Conservation (phyloP, 2,888 invertebrate genomes). For the Alentia gelatinosa region DNA sequence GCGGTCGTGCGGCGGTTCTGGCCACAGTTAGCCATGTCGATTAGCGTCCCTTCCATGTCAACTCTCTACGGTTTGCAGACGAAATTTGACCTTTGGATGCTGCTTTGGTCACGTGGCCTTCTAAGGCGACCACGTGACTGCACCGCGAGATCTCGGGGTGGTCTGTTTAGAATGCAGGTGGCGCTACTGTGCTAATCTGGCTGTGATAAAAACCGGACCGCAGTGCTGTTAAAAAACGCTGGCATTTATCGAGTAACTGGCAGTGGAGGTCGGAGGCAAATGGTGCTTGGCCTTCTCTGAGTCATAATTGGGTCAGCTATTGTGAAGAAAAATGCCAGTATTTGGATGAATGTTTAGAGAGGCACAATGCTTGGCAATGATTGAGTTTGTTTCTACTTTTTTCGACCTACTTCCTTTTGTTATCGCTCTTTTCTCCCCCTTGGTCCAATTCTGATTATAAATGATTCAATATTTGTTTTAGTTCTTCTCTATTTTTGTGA, state of each 20-base stretch:
- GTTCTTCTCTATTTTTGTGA: neutral
- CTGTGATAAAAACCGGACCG: neutral
- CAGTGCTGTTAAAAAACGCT: neutral
- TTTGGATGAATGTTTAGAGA: neutral
- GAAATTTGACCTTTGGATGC: no score
- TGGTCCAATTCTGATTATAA: no score
- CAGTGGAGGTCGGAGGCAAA: neutral
- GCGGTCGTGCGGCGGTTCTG: no score
- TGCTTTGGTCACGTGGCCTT: slow-evolving; percentile 1
- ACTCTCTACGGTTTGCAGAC: no score
- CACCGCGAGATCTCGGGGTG: neutral
- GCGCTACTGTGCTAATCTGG: neutral
- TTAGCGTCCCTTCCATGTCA: no score
- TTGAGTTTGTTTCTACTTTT: neutral
- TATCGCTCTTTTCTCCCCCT: neutral
- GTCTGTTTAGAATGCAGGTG: neutral
- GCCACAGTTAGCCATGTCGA: no score
- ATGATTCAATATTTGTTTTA: neutral
- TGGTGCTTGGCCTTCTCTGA: neutral
- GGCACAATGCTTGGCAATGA: neutral
- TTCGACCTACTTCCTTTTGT: neutral
- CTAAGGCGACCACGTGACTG: neutral
- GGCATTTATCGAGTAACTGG: neutral
- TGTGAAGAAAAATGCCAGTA: neutral
- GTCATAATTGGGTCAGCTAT: slow-evolving; percentile 1